Evolutionary conservation across 2,888 invertebrate genomes (phyloP).

Genomic region (Synanthedon andrenaeformis): DNA sequence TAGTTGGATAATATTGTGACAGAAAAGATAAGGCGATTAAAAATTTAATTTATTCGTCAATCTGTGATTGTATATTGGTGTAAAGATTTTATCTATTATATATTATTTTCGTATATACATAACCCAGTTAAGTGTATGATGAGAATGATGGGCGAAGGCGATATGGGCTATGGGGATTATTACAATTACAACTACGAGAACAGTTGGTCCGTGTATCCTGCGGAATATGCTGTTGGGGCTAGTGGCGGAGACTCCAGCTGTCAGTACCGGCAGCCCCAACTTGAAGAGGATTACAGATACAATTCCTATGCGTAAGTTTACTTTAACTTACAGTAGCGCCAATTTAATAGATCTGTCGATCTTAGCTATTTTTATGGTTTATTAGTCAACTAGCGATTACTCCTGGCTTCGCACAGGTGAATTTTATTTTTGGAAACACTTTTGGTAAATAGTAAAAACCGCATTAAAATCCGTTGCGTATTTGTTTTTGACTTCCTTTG

Average conservation of each 20-base stretch:
- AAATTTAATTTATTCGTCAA: conserved; percentile 8
- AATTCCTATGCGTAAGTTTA: conserved; percentile 71
- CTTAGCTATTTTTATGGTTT: too few relatives aligned
- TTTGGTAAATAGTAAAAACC: too few relatives aligned
- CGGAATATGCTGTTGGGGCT: conserved; percentile 63
- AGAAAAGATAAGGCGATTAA: conserved; percentile 9
- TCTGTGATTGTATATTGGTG: conserved; percentile 3
- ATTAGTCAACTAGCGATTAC: too few relatives aligned
- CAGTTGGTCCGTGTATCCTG: conserved; percentile 77
- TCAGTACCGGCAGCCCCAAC: conserved; percentile 44
- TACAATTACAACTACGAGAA: conserved; percentile 70
- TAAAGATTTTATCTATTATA: neutral
- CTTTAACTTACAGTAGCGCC: neutral
- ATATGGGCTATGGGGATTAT: conserved; percentile 69
- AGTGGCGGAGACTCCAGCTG: conserved; percentile 48
- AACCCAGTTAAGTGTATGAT: conserved; percentile 15
- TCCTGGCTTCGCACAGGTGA: too few relatives aligned
- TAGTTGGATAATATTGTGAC: conserved; percentile 24
- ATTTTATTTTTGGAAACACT: too few relatives aligned
- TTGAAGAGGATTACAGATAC: conserved; percentile 78
- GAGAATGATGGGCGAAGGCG: conserved; percentile 70
- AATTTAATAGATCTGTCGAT: too few relatives aligned
- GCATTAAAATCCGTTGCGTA: too few relatives aligned
- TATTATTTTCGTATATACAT: conserved; percentile 5
- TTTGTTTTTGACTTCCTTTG: too few relatives aligned